Base-by-base conservation (phyloP, 2,113 vertebrate genomes). In the Formicarius rufipectus region DNA sequence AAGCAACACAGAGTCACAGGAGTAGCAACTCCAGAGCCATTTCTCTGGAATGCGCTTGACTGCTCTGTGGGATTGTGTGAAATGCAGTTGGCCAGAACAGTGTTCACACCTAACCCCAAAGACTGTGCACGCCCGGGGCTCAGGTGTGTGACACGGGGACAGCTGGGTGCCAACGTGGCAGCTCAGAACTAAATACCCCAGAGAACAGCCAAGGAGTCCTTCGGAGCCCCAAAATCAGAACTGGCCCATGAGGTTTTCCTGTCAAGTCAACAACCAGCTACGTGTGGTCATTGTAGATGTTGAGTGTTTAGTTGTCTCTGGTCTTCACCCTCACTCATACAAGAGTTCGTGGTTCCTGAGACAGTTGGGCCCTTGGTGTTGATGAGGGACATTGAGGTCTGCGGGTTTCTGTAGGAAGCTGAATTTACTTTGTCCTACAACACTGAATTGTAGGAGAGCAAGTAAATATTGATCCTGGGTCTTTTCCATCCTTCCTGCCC, bases 81-180 rank as follows among this genome's bases (percentile, higher is more conserved):
- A 91, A 44, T 35, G 55, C 33, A 11, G 17, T 17, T 62, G 53
- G 49, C 55, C 30, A 42, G 55, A 55, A 52, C 2, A 2, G 24
- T 63, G 0, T 80, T 76, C 59, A n/a, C 35, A 45, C 33, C 40
- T 59, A 30, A 56, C 42, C 25, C 42, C 42, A 55, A 50, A 19
- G n/a, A 12, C 5, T 18, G 10, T 16, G 5, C 21, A 8, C 1
- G 2, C 72, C 40, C 24, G 9, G 30, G 0, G 3, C 44, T n/a
- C n/a, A n/a, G n/a, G n/a, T n/a, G 40, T 42, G 40, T 42, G 40
- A 42, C 40, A 42, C 14, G 11, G 20, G 52, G 16, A 47, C n/a
- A 16, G 45, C 56, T 25, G 60, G 7, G 19, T 50, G 52, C 68
- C 21, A 7, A 49, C 31, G 37, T 63, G 72, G n/a, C 47, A 71